These are phyloP conservation scores for Muscicapa comitata DNA, from an alignment of 2,797 vertebrate genomes.

Conservation along the genomic window DNA sequence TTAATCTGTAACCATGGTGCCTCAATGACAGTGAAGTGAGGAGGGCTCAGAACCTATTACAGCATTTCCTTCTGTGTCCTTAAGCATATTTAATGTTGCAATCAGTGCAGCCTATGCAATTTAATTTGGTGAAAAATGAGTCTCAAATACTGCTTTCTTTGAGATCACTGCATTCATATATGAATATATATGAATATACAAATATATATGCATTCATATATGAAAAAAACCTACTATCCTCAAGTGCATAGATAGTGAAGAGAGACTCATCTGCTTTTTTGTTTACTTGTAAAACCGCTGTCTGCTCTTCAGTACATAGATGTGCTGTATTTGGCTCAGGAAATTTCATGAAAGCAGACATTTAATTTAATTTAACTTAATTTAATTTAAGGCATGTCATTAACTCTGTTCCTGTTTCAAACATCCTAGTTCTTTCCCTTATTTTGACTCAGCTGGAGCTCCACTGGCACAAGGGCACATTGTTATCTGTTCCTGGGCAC, in stretches of 20 bases:
- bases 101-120: neutral
- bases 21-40: neutral
- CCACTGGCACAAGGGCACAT: neutral
- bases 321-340: neutral
- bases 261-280: neutral
- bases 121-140: neutral
- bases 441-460: neutral
- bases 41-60: neutral
- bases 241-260: neutral
- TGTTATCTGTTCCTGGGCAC: neutral
- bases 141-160: neutral
- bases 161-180: neutral
- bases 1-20: neutral
- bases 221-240: neutral
- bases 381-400: neutral
- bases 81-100: neutral
- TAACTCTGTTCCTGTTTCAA: neutral
- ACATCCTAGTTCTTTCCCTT: neutral
- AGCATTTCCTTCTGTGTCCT: neutral
- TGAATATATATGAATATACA: neutral
- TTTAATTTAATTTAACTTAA: neutral
- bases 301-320: neutral
- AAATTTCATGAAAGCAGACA: neutral
- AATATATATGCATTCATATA: neutral
- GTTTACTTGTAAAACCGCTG: neutral